A percentile compares a stretch with the other conserved stretches of the same genome.
Conservation (phyloP, 2,113 vertebrate genomes). For the Trochalopteron elliotii region DNA sequence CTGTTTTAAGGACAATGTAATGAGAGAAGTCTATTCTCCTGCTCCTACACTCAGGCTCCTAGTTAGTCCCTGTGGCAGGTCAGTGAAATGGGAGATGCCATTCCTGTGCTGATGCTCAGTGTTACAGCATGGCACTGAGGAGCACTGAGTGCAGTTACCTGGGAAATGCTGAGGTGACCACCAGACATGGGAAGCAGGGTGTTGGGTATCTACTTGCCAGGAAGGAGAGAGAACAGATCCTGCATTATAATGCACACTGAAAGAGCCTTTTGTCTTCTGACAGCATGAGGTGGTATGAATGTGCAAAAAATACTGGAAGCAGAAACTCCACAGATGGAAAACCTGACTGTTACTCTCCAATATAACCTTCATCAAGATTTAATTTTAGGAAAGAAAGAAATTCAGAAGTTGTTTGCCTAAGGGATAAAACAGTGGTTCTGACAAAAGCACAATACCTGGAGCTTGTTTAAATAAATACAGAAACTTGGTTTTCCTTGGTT, state of each 20-base stretch:
- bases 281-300: background rate
- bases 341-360: background rate
- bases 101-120: background rate
- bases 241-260: background rate
- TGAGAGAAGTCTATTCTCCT: background rate
- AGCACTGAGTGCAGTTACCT: background rate
- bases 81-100: background rate
- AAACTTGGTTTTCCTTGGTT: background rate
- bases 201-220: background rate
- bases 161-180: background rate
- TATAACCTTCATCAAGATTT: background rate
- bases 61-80: background rate
- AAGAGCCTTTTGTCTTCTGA: background rate
- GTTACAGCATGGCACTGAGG: fast-evolving
- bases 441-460: background rate
- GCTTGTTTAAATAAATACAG: background rate
- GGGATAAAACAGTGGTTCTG: background rate
- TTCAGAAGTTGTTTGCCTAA: background rate
- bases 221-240: background rate
- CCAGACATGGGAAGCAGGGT: background rate
- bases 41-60: background rate
- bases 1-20: background rate
- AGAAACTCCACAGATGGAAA: background rate
- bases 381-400: background rate
- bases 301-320: background rate